Conservation (phyloP, 2,113 vertebrate species). For the Macrotis lagotis region DNA sequence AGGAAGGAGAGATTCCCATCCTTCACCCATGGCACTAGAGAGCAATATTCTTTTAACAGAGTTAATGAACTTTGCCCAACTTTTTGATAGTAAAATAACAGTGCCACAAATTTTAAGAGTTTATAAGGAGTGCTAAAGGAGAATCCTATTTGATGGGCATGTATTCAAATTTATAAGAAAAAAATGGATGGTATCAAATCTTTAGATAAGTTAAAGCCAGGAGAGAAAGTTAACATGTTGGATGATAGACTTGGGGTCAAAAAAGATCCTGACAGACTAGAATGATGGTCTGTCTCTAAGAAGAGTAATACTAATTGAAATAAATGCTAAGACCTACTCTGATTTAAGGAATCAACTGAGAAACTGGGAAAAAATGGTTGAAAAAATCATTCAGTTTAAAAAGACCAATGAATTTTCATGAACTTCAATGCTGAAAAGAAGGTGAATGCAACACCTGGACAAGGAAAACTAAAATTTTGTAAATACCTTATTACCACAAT, state of each 20-base stretch:
- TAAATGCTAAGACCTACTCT: neutral
- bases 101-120: neutral
- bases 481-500: neutral
- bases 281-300: neutral
- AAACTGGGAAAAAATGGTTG: neutral
- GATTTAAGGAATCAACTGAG: neutral
- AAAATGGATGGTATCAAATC: neutral
- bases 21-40: neutral
- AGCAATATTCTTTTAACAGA: neutral
- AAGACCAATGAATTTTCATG: neutral
- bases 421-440: neutral
- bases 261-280: neutral
- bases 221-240: neutral
- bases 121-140: neutral
- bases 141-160: neutral
- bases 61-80: neutral
- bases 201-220: neutral
- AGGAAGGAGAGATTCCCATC: neutral
- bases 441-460: neutral
- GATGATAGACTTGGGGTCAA: neutral
- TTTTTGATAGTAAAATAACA: neutral
- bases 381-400: neutral
- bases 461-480: neutral
- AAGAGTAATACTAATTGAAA: neutral
- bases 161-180: neutral